Evolutionary conservation across 2,113 vertebrate species (phyloP), one percentile per base, ranked within the genome.

Genomic region (Himantopus leucocephalus): DNA sequence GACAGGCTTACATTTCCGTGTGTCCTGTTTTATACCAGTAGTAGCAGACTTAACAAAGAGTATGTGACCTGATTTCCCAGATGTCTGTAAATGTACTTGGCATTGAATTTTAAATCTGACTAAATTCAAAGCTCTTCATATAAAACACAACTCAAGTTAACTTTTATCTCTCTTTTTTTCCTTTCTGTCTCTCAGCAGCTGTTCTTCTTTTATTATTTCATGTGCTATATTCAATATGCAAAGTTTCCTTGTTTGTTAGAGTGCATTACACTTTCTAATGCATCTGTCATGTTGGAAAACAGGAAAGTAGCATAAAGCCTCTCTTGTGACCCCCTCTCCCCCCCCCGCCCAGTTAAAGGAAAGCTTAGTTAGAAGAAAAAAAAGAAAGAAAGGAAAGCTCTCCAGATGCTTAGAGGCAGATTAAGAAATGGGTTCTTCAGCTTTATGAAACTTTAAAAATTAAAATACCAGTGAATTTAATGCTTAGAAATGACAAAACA

Each of bases 191-290:
- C 96, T 92, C 81, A 93, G 92, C 88, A 92, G 91, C 88, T 96
- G 97, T 96, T 97, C 94, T 88, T 94, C 91, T 96, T 97, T 97
- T 95, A 97, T 97, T 97, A 93, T 97, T 97, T 96, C 85, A 96
- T 97, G 92, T 93, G 95, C 59, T 88, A 86, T 97, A 95, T 95
- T 96, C 92, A 95, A 90, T 96, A 96, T 97, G 92, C 85, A 94
- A 95, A 93, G 66, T 96, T 93, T 94, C 47, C 94, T 91, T 96
- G 93, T 96, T 96, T 97, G 92, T 97, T 96, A 96, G 95, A 94
- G 72, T 93, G 81, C 97, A 97, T 95, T 96, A 96, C 95, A 96
- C 94, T 97, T 97, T 96, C 94, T 95, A 96, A 97, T 97, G 95
- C 94, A 96, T 96, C 96, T 96, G 93, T 96, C 95, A 96, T 85